Base-by-base conservation (phyloP, 2,797 vertebrate genomes). In the Epinephelus malabaricus region DNA sequence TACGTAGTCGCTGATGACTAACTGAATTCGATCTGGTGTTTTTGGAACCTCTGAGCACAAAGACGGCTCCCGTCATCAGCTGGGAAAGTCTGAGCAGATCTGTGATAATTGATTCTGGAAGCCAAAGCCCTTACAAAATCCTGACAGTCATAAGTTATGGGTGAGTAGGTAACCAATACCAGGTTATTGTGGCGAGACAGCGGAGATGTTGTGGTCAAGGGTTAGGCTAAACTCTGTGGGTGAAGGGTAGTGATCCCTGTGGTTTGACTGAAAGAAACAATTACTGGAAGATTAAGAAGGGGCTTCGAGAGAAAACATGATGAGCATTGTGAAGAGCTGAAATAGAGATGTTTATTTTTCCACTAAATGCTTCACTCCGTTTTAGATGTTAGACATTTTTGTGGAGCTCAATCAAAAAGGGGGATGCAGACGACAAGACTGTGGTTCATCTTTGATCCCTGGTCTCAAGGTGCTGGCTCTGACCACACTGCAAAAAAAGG, bases 271-370 rank as follows among this genome's bases (percentile, higher is more conserved):
- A 88, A 83, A 88, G 89, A 93, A 85, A 90, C 93, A 93, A 93
- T 93, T 93, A 94, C 91, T 85, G 89, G 85, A 90, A 91, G 92
- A 94, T 93, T 92, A 91, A 92, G 90, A 93, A 84, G 67, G 62
- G 62, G 67, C 73, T 88, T 92, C 54, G 67, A 64, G 68, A 79
- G 60, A 54, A 69, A 90, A 87, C 76, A 87, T 27, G 78, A 91
- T 87, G 90, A 82, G 80, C 66, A 79, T 85, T 85, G 83, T 83
- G 79, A 90, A 89, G 82, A 70, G 85, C 65, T 92, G 86, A 88
- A 94, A 92, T 82, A 66, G 91, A 93, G 89, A 94, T 90, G 87
- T 92, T 95, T 95, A 85, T 92, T 92, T 95, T 95, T 92, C 89
- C 88, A 89, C 76, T 78, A 82, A 89, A 88, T 59, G 72, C 67